Percentiles rank a stretch among this genome's conserved stretches.
Evolutionary conservation across 2,888 invertebrate genomes (phyloP).

Genomic region (Chaetogeoica ovagalla): DNA sequence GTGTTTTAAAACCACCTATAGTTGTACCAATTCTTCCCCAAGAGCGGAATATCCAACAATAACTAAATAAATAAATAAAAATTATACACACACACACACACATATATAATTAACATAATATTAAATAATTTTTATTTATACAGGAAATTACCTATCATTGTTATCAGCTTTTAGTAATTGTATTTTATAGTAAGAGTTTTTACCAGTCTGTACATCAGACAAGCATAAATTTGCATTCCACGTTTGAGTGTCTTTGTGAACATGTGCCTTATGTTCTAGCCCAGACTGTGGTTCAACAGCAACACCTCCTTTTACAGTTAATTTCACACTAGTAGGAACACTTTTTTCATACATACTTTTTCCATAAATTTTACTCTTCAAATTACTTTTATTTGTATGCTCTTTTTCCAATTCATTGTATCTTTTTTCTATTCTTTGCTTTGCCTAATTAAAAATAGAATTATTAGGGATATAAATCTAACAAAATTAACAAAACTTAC

Average conservation of each 20-base stretch:
- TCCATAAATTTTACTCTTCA: constrained; percentile 46
- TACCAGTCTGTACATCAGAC: constrained; percentile 82
- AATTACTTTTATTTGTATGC: constrained; percentile 52
- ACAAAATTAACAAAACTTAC: constrained; percentile 61
- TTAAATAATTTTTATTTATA: background rate
- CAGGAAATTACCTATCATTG: constrained; percentile 62
- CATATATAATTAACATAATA: background rate
- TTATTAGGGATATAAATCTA: constrained; percentile 18
- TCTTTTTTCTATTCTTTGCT: constrained; percentile 50
- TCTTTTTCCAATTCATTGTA: constrained; percentile 53
- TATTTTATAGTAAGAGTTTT: constrained; percentile 93
- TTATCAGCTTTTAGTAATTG: constrained; percentile 82
- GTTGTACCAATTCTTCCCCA: constrained; percentile 98
- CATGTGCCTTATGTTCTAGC: constrained; percentile 76
- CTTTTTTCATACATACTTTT: constrained; percentile 52
- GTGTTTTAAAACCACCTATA: constrained; percentile 76
- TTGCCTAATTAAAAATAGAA: constrained; percentile 35
- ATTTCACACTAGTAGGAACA: constrained; percentile 61
- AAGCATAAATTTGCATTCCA: constrained; percentile 80
- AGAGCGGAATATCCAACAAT: constrained; percentile 82
- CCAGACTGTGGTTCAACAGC: constrained; percentile 92
- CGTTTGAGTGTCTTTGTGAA: constrained; percentile 69
- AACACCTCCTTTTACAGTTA: constrained; percentile 79
- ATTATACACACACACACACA: background rate
- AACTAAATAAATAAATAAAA: constrained; percentile 60